These are phyloP conservation scores for Gnatocerus cornutus DNA, from an alignment of 2,888 invertebrate species.

Conservation along the genomic window DNA sequence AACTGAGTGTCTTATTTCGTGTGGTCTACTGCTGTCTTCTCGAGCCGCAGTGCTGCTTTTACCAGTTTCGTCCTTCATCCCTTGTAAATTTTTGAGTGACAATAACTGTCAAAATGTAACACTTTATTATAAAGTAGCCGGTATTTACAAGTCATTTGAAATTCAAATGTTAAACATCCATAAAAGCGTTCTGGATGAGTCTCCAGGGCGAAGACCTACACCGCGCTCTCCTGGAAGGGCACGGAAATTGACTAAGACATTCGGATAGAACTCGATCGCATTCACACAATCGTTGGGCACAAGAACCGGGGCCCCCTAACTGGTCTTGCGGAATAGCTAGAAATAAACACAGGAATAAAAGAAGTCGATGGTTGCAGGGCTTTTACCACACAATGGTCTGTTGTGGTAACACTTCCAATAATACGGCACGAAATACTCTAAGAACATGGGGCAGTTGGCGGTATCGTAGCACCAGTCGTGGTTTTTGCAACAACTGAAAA, in stretches of 20 bases:
- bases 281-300: slow-evolving; percentile 86
- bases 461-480: slow-evolving; percentile 91
- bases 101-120: background rate
- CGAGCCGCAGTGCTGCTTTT: too few species aligned
- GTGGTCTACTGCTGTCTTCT: too few species aligned
- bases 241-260: slow-evolving; percentile 84
- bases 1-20: too few species aligned
- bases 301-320: slow-evolving; percentile 77
- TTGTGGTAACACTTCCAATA: slow-evolving; percentile 89
- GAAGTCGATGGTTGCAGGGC: background rate
- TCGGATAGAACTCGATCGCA: slow-evolving; percentile 87
- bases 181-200: slow-evolving; percentile 79
- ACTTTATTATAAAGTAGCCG: slow-evolving; percentile 16
- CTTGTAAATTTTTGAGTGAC: too few species aligned
- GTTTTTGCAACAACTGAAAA: slow-evolving; percentile 83
- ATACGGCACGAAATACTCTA: slow-evolving; percentile 91
- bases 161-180: slow-evolving; percentile 19
- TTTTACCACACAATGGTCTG: slow-evolving; percentile 83
- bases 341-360: slow-evolving; percentile 4
- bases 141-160: slow-evolving; percentile 14
- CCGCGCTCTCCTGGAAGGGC: slow-evolving; percentile 81
- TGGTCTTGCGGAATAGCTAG: slow-evolving; percentile 75
- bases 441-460: slow-evolving; percentile 84
- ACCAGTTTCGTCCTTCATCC: too few species aligned
- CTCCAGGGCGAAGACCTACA: slow-evolving; percentile 85